Evolutionary conservation across 2,797 vertebrate species (phyloP), one percentile per base, ranked within the genome.

Genomic region (Rhynchonycteris naso): DNA sequence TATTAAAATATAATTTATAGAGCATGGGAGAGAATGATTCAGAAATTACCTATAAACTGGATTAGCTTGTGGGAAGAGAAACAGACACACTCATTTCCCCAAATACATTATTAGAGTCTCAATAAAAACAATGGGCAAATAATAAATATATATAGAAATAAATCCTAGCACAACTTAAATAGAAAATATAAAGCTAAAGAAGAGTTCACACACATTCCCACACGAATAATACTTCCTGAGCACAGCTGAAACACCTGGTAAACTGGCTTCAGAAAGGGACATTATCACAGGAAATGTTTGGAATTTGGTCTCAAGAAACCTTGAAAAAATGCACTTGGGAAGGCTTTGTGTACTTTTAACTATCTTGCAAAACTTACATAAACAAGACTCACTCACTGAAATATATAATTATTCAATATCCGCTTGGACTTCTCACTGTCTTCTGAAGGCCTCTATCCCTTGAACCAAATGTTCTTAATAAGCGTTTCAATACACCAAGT

Each of bases 211-310:
- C 6, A 11, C 16, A 76, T 76, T 10, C 75, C 58, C 80, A 61
- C 15, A 15, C 35, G 80, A 93, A 82, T 91, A 78, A 26, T 2
- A 30, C 65, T 94, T 96, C 91, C 89, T 84, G 80, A 82, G 59
- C 30, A 78, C 8, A 90, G 38, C 19, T 18, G 21, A 87, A 96
- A 91, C 95, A 97, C 94, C 94, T 96, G 97, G 96, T 21, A 28
- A 78, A 26, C 38, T 94, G 90, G 71, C 93, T 96, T 82, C n/a
- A 79, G 79, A 85, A 59, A 54, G 18, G 28, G 18, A 91, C 65
- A 66, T 50, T 78, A 59, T 33, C 4, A 24, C 61, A 63, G 94
- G 54, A 97, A 82, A 50, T 19, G 35, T 71, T 76, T 88, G 38
- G 78, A 94, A 94, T 80, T 24, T 68, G 83, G 84, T 78, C 66